These are phyloP conservation scores for Xiphorhynchus erythropygius DNA, from an alignment of 2,797 vertebrate genomes.

Conservation along the genomic window DNA sequence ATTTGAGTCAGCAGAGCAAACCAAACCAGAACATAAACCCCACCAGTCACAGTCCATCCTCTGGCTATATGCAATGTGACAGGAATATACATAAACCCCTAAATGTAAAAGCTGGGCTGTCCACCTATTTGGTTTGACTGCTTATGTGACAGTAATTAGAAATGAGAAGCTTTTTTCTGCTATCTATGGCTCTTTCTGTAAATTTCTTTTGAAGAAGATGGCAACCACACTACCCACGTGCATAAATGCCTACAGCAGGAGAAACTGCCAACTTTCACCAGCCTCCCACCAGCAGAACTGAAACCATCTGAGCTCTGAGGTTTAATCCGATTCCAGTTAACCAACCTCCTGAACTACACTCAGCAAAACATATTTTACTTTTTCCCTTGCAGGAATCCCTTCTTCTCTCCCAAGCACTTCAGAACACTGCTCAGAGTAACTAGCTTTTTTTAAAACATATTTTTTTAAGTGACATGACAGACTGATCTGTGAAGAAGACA, in stretches of 20 bases:
- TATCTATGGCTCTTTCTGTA: not conserved
- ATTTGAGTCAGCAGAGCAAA: not conserved
- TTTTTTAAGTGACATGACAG: not conserved
- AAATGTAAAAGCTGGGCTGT: not conserved
- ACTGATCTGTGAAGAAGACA: not conserved
- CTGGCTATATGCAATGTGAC: rapidly evolving
- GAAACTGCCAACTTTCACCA: slow-evolving; percentile 18
- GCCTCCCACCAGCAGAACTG: slow-evolving; percentile 4
- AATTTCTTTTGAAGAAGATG: slow-evolving; percentile 12
- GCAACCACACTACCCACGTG: slow-evolving; percentile 5
- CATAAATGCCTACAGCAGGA: not conserved
- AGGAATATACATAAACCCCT: not conserved
- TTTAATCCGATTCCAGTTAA: not conserved
- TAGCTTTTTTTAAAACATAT: not conserved
- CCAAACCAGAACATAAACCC: not conserved
- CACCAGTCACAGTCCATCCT: not conserved
- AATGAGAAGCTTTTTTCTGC: not conserved
- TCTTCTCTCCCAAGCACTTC: not conserved
- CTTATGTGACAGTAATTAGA: not conserved
- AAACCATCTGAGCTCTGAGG: not conserved
- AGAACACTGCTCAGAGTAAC: not conserved
- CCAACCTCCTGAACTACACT: not conserved
- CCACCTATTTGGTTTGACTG: not conserved
- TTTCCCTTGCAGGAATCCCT: not conserved
- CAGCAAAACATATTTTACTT: not conserved